Evolutionary conservation across 2,113 vertebrate genomes (phyloP).

Genomic region (Callospermophilus lateralis): DNA sequence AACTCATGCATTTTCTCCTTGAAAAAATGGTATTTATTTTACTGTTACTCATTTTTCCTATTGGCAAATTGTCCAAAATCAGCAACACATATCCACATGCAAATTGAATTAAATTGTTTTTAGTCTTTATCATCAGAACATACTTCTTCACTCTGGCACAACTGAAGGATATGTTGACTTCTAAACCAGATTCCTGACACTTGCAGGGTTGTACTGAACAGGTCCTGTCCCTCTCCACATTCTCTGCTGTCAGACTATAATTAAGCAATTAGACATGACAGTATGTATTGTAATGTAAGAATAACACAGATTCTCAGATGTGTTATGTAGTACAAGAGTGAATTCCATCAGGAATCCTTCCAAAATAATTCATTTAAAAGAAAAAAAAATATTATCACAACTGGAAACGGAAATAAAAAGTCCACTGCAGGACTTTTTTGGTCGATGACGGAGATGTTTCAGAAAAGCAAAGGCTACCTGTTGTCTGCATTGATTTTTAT

Average conservation of each 20-base stretch:
- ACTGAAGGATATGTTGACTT: slow-evolving; percentile 53
- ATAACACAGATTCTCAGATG: slow-evolving; percentile 54
- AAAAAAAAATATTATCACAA: slow-evolving; percentile 40
- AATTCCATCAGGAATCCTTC: slow-evolving; percentile 64
- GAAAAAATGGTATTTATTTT: not conserved
- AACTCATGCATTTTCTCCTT: not conserved
- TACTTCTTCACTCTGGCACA: slow-evolving; percentile 28
- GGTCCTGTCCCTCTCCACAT: slow-evolving; percentile 56
- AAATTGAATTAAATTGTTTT: not conserved
- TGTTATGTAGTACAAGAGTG: slow-evolving; percentile 48
- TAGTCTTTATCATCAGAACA: not conserved
- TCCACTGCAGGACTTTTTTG: not conserved
- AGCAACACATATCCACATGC: not conserved
- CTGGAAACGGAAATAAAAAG: not conserved
- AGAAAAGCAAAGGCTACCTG: not conserved
- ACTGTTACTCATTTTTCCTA: not conserved
- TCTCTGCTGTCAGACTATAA: slow-evolving; percentile 77
- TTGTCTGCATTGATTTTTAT: not conserved
- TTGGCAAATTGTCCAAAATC: not conserved
- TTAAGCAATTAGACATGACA: slow-evolving; percentile 83
- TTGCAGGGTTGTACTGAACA: slow-evolving; percentile 31
- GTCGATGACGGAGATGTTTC: not conserved
- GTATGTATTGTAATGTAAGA: slow-evolving; percentile 71
- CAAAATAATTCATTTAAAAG: slow-evolving; percentile 55
- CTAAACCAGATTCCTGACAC: slow-evolving; percentile 56